Base-by-base conservation (phyloP, 1,140 invertebrate species). In the Drosophila santomea region DNA sequence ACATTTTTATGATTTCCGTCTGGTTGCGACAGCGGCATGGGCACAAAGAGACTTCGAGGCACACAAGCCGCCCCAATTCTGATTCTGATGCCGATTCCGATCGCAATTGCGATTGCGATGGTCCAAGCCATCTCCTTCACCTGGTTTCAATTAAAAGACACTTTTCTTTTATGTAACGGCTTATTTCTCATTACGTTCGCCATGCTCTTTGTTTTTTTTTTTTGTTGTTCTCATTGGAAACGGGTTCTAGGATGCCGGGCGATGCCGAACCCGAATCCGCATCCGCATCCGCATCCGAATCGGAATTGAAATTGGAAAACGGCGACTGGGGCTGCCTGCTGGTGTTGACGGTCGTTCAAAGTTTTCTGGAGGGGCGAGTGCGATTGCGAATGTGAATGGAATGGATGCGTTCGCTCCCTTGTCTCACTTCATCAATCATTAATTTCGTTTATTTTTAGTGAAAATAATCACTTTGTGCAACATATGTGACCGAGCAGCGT, bases 1-100 rank as follows among this genome's bases (percentile, higher is more conserved):
- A 88, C 80, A 77, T 84, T 89, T 89, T 89, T 89, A 89, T 84
- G 84, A 89, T 89, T 89, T 89, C 84, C 84, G 84, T 89, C 84
- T 89, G 84, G 77, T 55, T 62, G 77, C 66, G 56, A 60, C 73
- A 66, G 61, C 55, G 71, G 71, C 77, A 56, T 67, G 48, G 67
- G 57, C 59, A 67, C 44, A 69, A 63, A 57, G 67, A 45, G 58
- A 45, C 63, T 62, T 50, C 38, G 28, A 48, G 45, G 64, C 60
- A 66, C 38, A 68, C 45, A 50, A 61, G 55, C 58, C 50, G 67
- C 15, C n/a, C 41, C 35, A 11, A 28, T 73, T 44, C 35, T 59
- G 52, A 43, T 52, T 39, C 57, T 10, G 51, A 11, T 17, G 15
- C n/a, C 41, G n/a, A 43, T 43, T 43, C 8, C 41, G 41, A 43